phyloP scores from a whole-genome alignment of 2,113 vertebrate species.

The Crocuta crocuta region DNA sequence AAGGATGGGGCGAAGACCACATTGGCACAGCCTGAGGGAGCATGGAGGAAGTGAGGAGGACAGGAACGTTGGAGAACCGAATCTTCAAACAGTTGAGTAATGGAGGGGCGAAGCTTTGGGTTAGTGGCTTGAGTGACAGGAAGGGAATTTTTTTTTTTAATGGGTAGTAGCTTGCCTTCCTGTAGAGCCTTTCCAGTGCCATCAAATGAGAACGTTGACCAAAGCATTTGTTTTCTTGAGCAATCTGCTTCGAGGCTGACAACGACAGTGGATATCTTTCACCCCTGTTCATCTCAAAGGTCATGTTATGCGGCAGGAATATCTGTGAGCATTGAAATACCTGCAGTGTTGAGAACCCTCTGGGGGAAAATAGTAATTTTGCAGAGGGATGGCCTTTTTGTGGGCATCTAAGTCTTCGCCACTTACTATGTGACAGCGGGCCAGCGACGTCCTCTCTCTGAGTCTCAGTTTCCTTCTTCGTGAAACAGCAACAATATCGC shows the following conservation, averaged over 20 bases:
- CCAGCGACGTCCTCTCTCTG: background rate
- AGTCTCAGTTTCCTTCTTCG: slow-evolving; percentile 25
- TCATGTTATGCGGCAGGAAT: background rate
- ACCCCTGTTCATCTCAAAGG: background rate
- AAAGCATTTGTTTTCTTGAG: background rate
- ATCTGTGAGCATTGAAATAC: background rate
- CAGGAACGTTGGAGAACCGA: background rate
- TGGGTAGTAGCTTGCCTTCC: background rate
- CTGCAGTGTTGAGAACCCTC: background rate
- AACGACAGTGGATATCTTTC: background rate
- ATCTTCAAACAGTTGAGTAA: background rate
- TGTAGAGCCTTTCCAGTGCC: background rate
- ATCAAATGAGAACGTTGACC: background rate
- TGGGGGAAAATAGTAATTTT: background rate
- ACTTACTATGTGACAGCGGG: background rate
- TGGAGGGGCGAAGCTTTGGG: background rate
- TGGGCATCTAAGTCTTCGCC: background rate
- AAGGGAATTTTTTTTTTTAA: background rate
- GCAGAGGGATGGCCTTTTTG: background rate
- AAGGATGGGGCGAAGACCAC: background rate
- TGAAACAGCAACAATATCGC: background rate
- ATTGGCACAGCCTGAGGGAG: background rate
- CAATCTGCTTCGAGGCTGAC: background rate
- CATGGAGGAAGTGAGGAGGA: background rate
- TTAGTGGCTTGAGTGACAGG: background rate